Percentiles rank a stretch among this genome's conserved stretches.
These are phyloP conservation scores for Bucorvus abyssinicus DNA, from an alignment of 2,797 vertebrate genomes.

Conservation along the genomic window DNA sequence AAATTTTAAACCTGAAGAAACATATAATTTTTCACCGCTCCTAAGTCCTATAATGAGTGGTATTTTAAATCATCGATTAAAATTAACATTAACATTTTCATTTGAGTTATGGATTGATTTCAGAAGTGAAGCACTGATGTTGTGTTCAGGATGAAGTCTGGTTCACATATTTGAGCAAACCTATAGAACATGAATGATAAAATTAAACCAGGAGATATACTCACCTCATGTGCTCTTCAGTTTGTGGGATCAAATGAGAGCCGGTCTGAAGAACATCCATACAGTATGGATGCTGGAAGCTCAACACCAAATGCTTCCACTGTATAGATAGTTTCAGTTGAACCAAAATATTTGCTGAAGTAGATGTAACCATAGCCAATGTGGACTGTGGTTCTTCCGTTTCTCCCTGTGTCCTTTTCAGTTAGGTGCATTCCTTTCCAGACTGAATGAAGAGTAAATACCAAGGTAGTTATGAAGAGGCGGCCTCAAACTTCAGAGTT, in stretches of 20 bases:
- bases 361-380: not conserved
- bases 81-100: not conserved
- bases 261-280: not conserved
- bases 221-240: not conserved
- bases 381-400: not conserved
- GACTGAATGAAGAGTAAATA: not conserved
- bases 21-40: not conserved
- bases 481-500: not conserved
- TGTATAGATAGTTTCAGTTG: not conserved
- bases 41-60: not conserved
- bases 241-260: not conserved
- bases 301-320: not conserved
- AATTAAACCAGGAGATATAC: not conserved
- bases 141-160: not conserved
- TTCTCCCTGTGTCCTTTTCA: not conserved
- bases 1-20: not conserved
- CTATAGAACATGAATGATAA: not conserved
- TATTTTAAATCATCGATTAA: not conserved
- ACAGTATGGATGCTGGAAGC: not conserved
- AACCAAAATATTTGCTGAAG: not conserved
- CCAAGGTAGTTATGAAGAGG: not conserved
- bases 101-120: not conserved
- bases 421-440: not conserved
- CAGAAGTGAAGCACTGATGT: not conserved
- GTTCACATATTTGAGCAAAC: not conserved